phyloP scores from a whole-genome alignment of 2,797 vertebrate genomes.

The Crocidura indochinensis region DNA sequence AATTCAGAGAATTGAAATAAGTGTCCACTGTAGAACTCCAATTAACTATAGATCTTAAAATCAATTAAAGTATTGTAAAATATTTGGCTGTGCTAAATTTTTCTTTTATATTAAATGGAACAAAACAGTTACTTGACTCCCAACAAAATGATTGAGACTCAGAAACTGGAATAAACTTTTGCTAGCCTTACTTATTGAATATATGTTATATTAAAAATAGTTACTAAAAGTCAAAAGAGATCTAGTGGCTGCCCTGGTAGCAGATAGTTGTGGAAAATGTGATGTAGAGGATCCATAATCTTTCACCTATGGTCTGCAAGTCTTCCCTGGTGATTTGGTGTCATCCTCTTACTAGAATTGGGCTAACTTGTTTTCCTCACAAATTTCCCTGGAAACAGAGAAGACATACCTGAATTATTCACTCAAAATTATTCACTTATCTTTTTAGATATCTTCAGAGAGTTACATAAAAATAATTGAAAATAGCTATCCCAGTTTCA shows the following conservation, averaged over 20 bases:
- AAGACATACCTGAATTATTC: neutral
- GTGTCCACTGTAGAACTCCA: neutral
- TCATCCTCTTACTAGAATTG: neutral
- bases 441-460: neutral
- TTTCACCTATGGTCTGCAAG: neutral
- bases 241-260: neutral
- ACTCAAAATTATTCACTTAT: neutral
- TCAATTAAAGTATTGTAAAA: conserved; percentile 38
- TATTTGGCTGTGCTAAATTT: neutral
- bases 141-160: neutral
- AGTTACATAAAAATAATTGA: neutral
- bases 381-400: neutral
- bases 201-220: neutral
- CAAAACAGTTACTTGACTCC: neutral
- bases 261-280: no score
- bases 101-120: neutral
- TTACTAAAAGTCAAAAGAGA: neutral
- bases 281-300: accelerated
- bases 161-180: neutral
- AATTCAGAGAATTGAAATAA: neutral
- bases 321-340: neutral
- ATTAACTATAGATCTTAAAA: neutral
- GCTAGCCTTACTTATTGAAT: neutral
- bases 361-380: neutral
- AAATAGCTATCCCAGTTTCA: no score